Evolutionary conservation across 2,113 vertebrate genomes (phyloP).

Genomic region (Petrocephalus microphthalmus): DNA sequence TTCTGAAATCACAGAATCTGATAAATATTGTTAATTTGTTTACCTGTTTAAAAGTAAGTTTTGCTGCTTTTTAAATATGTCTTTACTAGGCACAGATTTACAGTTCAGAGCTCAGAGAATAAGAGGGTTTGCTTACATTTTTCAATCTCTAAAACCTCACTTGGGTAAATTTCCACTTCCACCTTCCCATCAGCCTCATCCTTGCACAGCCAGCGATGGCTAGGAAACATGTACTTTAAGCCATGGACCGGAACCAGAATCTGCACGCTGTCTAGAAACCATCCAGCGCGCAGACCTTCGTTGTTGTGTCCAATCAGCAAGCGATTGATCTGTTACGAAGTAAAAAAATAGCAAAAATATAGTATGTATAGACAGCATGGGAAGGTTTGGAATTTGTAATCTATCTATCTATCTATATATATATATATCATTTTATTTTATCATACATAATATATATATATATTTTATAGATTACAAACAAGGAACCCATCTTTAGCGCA

Average conservation of each 20-base stretch:
- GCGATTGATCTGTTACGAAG: constrained; percentile 68
- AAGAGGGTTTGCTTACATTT: constrained; percentile 62
- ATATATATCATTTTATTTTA: not conserved
- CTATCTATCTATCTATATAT: not conserved
- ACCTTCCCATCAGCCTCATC: constrained; percentile 86
- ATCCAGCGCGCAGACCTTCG: constrained; percentile 76
- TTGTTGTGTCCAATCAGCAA: constrained; percentile 88
- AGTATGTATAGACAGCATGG: not conserved
- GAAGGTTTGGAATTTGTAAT: not conserved
- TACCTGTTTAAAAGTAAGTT: not conserved
- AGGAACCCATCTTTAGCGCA: too few species aligned
- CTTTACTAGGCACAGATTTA: not conserved
- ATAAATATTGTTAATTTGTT: not conserved
- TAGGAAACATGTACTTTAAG: constrained; percentile 86
- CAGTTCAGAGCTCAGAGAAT: not conserved
- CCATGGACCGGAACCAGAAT: constrained; percentile 84
- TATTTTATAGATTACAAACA: too few species aligned
- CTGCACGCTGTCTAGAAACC: constrained; percentile 90
- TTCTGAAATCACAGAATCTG: not conserved
- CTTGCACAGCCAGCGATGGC: constrained; percentile 92
- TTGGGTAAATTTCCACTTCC: constrained; percentile 91
- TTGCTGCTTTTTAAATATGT: not conserved
- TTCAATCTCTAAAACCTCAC: constrained; percentile 81
- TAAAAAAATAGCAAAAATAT: not conserved
- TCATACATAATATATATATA: too few species aligned